Base-by-base conservation (phyloP, 2,113 vertebrate genomes). In the Hucho hucho region DNA sequence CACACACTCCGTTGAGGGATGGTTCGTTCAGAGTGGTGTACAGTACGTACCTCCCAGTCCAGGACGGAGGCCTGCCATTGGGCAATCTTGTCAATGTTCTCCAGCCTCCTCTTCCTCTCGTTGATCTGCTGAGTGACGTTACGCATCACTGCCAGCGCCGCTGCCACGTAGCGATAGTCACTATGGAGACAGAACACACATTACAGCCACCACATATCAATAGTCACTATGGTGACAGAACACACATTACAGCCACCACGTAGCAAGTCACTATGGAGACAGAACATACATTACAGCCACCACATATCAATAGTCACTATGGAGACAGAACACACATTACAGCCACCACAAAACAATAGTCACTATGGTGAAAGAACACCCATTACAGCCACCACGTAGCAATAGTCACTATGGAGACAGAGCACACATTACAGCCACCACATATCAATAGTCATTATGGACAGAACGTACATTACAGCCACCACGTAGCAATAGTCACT, bases 51-150 rank as follows among this genome's bases (percentile, higher is more conserved):
- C 97, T 99, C 98, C 97, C 97, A 99, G 86, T 99, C 97, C 85
- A 98, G 92, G 64, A 99, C 97, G 0, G 97, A 99, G 2, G 97
- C 97, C 90, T 99, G 98, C 98, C 98, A 99, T 77, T 99, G 97
- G 65, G 98, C 98, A 25, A 99, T 99, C 92, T 99, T 99, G 94
- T 99, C 98, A 4, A 99, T 98, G 92, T 99, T 99, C 90, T 99
- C 98, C 91, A 99, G 86, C 29, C 98, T 93, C 84, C 98, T 91
- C 92, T 99, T 99, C 89, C 97, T 93, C 90, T 99, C 97, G 66
- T 99, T 99, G 91, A 99, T 99, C 90, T 98, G 97, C 74, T 98
- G 97, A 70, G 98, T 99, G 85, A 99, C 97, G 63, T 99, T 99
- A 90, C 98, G 95, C 98, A 99, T 99, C 84, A 99, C 98, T 22